Evolutionary conservation across 2,888 invertebrate species (phyloP).

Genomic region (Malthinus flaveolus): DNA sequence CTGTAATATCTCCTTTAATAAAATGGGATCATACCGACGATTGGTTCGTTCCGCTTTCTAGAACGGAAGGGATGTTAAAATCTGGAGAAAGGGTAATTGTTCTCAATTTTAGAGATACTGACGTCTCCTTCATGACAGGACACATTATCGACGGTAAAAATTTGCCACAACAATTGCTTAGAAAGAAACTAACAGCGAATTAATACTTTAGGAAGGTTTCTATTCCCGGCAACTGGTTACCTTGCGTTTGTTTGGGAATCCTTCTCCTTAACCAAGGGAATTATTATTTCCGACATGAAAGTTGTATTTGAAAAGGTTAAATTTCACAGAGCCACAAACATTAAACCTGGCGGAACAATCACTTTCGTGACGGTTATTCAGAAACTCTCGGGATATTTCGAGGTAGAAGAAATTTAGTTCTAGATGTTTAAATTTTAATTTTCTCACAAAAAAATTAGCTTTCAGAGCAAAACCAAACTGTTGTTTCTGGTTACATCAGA

Average conservation of each 20-base stretch:
- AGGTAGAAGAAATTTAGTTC: constrained; percentile 30
- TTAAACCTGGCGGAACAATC: constrained; percentile 52
- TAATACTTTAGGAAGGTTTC: constrained; percentile 27
- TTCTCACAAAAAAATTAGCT: background rate
- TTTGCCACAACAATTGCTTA: too few relatives aligned
- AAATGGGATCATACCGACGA: constrained; percentile 85
- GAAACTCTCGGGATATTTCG: constrained; percentile 42
- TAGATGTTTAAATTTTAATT: too few relatives aligned
- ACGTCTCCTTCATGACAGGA: constrained; percentile 72
- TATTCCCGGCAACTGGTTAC: constrained; percentile 65
- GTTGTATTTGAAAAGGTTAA: constrained; percentile 63
- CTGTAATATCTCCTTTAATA: constrained; percentile 81
- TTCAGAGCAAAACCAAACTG: background rate
- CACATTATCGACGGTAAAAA: constrained; percentile 80
- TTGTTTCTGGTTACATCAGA: constrained; percentile 3
- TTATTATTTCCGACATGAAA: constrained; percentile 53
- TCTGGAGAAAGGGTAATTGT: constrained; percentile 67
- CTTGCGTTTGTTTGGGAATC: constrained; percentile 59
- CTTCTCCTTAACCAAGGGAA: constrained; percentile 52
- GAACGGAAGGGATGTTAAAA: constrained; percentile 67
- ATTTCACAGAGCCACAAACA: constrained; percentile 61
- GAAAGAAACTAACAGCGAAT: too few relatives aligned
- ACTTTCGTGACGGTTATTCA: constrained; percentile 40
- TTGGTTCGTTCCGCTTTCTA: constrained; percentile 73
- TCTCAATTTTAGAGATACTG: constrained; percentile 65